These are phyloP conservation scores for Eremophila alpestris DNA, from an alignment of 2,797 vertebrate species.

Conservation along the genomic window DNA sequence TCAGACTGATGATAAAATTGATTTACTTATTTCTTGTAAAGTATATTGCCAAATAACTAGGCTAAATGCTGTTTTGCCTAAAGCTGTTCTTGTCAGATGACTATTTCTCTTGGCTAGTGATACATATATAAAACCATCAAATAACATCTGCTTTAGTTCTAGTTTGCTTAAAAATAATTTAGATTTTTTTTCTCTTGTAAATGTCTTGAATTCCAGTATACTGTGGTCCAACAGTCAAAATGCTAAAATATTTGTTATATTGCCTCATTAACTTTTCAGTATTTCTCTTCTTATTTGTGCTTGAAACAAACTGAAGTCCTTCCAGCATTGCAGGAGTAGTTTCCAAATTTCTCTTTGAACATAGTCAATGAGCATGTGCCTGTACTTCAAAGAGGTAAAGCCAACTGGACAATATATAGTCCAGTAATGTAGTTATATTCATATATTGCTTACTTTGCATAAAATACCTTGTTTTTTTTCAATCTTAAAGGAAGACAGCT, in stretches of 20 bases:
- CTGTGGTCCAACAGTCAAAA: not conserved
- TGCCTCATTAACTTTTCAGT: not conserved
- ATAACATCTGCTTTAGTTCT: constrained; percentile 20
- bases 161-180: constrained; percentile 20
- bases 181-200: constrained; percentile 1
- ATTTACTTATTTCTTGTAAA: constrained; percentile 6
- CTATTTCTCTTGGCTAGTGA: constrained; percentile 27
- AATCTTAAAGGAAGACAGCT: not conserved
- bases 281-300: not conserved
- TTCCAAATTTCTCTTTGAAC: not conserved
- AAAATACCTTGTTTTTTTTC: not conserved
- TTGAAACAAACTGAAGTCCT: not conserved
- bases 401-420: not conserved
- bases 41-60: not conserved
- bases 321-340: not conserved
- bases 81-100: not conserved
- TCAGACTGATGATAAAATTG: not conserved
- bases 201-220: not conserved
- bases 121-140: constrained; percentile 8
- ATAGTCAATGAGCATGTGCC: not conserved
- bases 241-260: not conserved
- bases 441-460: not conserved
- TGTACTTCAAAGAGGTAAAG: not conserved
- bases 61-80: not conserved
- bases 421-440: not conserved